Base-by-base conservation (phyloP, 2,797 vertebrate genomes). In the Gallirallus australis region DNA sequence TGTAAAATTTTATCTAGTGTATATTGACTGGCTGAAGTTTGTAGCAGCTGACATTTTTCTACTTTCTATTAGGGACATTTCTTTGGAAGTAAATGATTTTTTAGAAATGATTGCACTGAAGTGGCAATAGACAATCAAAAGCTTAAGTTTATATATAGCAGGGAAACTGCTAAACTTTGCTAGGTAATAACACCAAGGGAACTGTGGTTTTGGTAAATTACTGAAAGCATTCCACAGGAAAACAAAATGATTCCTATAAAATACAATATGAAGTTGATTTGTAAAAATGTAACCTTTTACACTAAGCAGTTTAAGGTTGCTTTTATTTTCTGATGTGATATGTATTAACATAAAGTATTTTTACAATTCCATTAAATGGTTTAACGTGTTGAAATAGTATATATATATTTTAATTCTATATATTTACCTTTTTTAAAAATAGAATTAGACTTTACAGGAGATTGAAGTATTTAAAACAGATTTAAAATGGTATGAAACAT, bases 91-190 rank as follows among this genome's bases (percentile, higher is more conserved):
- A 85, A 88, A 68, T 33, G 0, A 59, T 30, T 80, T 80, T 94
- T 76, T 82, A 31, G 56, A 66, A 90, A 86, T 79, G 0, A 78
- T 63, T 92, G 13, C 52, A 28, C 11, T 80, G 16, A 66, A 83
- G 66, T 63, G 53, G 48, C 28, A 85, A 39, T 86, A 71, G 35
- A 76, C 87, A 95, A 94, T 82, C 35, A 82, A 92, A 94, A 92
- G 20, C 31, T 40, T 61, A 56, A 28, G 11, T 86, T 60, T 86
- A 27, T 52, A 21, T 50, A 21, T 50, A 70, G 47, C 50, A 50
- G 54, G 42, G 57, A 95, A 92, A 82, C 47, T 68, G 61, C 35
- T 85, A 75, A 72, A 65, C 47, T 91, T 86, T 71, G 30, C 47
- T 92, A 77, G 60, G 78, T 86, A 93, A 71, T 78, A 95, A 37